These are phyloP conservation scores for Crotalus tigris DNA, from an alignment of 2,113 vertebrate species.

Conservation along the genomic window DNA sequence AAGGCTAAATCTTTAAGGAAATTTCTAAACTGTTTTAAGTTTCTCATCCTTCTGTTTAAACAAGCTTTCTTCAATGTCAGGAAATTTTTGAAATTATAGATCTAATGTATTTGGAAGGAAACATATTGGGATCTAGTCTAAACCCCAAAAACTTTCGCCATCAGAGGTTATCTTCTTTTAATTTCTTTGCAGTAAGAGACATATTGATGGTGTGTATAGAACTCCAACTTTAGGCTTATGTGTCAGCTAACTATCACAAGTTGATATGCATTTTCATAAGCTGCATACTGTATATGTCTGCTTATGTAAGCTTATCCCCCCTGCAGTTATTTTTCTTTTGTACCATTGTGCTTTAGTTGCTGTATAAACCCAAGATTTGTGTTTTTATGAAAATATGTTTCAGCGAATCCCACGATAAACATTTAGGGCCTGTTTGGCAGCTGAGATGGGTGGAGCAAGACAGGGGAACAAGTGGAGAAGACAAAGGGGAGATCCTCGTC, in stretches of 20 bases:
- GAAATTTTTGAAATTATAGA: neutral
- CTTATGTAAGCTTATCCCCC: neutral
- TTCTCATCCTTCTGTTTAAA: neutral
- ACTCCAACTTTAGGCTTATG: neutral
- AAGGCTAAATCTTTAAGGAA: neutral
- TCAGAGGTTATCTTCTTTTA: neutral
- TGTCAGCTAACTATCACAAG: rapidly evolving
- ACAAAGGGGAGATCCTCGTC: conserved; percentile 76
- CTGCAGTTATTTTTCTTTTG: neutral
- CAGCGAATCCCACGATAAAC: conserved; percentile 78
- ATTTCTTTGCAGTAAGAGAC: neutral
- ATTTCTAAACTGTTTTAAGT: neutral
- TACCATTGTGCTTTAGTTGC: neutral
- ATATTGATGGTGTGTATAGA: neutral
- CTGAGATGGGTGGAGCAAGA: conserved; percentile 82
- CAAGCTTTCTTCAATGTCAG: neutral
- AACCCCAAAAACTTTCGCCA: neutral
- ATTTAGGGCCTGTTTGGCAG: conserved; percentile 82
- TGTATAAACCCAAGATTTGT: neutral
- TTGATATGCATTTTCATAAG: neutral
- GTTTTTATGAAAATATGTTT: conserved; percentile 19
- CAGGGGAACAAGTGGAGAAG: conserved; percentile 61
- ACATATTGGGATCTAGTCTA: neutral
- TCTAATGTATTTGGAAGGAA: too few relatives aligned
- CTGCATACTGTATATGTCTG: neutral